Percentiles rank a stretch among this genome's conserved stretches.
phyloP scores from a whole-genome alignment of 1,140 invertebrate genomes.

The Papilio helenus region DNA sequence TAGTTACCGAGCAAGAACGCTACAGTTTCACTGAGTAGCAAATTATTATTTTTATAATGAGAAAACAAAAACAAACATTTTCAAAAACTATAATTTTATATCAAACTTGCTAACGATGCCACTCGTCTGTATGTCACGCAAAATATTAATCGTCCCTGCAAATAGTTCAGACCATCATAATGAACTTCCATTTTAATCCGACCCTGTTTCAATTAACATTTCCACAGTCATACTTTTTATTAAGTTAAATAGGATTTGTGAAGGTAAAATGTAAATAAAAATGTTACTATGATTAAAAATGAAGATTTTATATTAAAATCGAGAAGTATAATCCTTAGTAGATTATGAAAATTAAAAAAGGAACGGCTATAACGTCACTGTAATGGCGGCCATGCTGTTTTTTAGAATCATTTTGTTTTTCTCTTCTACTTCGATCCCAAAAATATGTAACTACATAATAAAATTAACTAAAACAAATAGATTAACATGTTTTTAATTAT shows the following conservation, averaged over 20 bases:
- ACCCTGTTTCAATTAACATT: conserved; percentile 61
- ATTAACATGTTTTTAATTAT: no score
- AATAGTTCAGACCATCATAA: conserved; percentile 68
- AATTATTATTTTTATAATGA: no score
- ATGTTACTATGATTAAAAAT: background rate
- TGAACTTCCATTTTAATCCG: conserved; percentile 61
- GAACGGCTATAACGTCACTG: background rate
- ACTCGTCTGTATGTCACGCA: conserved; percentile 47
- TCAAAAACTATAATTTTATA: background rate
- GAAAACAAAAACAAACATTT: background rate
- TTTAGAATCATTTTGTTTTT: background rate
- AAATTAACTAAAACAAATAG: no score
- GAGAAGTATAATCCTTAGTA: background rate
- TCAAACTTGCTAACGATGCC: background rate
- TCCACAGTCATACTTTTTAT: conserved; percentile 40
- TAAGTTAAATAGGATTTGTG: conserved; percentile 35
- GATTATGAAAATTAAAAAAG: background rate
- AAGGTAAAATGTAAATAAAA: conserved; percentile 17
- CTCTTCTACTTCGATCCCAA: no score
- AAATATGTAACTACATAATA: no score
- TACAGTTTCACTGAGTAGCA: no score
- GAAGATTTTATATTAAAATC: conserved; percentile 2
- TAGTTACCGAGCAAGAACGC: no score
- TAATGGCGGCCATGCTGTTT: background rate
- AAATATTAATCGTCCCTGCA: conserved; percentile 67